Base-by-base conservation (phyloP, 1,140 invertebrate genomes). In the Drosophila arizonae region DNA sequence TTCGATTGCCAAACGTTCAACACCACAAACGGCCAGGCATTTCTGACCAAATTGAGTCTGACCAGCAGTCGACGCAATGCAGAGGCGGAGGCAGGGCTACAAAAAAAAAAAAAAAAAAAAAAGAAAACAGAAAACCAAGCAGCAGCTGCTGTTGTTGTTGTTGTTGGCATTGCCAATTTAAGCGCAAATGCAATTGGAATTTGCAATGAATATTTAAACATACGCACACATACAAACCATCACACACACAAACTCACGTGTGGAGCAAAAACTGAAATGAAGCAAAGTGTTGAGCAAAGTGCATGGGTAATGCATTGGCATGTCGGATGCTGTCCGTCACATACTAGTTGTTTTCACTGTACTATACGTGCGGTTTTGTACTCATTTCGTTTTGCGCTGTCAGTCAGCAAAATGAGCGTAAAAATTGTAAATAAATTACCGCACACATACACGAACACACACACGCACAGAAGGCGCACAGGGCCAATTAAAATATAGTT, bases 171-270 rank as follows among this genome's bases (percentile, higher is more conserved):
- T 77, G 77, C 74, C 81, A 86, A 77, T 84, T 84, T 80, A 84
- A 84, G 81, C 73, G 81, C 66, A 86, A 84, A 86, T 84, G 82
- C 67, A 81, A 84, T 84, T 84, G 81, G 81, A 84, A 84, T 86
- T 84, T 68, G 73, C 81, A 86, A 84, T 84, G 77, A 84, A 84
- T 84, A 81, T 84, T 84, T 84, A 67, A 84, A 81, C 77, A 85
- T 69, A 84, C 64, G 69, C 63, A 64, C 62, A 79, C 72, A 61
- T 30, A 33, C 41, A 41, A 56, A 50, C 33, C 46, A 41, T 45
- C 2, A 43, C 48, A 56, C 48, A 55, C 28, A 15, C n/a, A 17
- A 17, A 17, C 17, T 30, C 17, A 43, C 30, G 54, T 13, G 46
- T 4, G 33, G 64, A 51, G 41, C 28, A 45, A 56, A 63, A 67